phyloP scores from a whole-genome alignment of 2,888 invertebrate species.

The Meliscaeva auricollis region DNA sequence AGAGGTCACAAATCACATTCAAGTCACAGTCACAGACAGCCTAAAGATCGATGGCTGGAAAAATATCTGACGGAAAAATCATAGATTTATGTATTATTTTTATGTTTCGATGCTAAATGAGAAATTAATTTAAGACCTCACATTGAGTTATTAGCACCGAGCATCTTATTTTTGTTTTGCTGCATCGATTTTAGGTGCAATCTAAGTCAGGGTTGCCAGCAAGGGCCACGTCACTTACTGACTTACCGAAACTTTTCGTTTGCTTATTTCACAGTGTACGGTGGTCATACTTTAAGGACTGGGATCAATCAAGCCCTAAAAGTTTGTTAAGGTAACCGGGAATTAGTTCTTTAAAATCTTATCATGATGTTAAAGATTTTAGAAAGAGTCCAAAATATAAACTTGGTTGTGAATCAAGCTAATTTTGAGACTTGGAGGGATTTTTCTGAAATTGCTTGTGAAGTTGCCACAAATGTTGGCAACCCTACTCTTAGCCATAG shows the following conservation, averaged over 20 bases:
- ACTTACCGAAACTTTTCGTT: too few species aligned
- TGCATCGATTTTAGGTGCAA: background rate
- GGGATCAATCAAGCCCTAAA: too few species aligned
- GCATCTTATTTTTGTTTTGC: conserved; percentile 4
- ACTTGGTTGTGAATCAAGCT: too few species aligned
- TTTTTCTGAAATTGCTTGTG: too few species aligned
- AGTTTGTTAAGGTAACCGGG: too few species aligned
- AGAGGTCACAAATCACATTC: conserved; percentile 44
- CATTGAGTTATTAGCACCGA: conserved; percentile 44
- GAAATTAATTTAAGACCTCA: conserved; percentile 58
- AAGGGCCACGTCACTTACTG: background rate
- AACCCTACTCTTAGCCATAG: background rate
- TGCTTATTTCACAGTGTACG: too few species aligned
- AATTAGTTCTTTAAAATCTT: too few species aligned
- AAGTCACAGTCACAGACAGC: conserved; percentile 21
- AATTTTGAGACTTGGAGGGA: too few species aligned
- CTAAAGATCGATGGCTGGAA: background rate
- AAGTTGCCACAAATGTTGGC: background rate
- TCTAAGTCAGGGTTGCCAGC: background rate
- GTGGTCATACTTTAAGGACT: too few species aligned
- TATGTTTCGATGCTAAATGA: conserved; percentile 37
- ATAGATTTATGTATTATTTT: background rate
- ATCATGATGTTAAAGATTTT: too few species aligned
- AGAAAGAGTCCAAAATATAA: too few species aligned
- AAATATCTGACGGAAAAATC: conserved; percentile 21